Evolutionary conservation across 1,140 invertebrate genomes (phyloP).

Genomic region (Archivesica marissinica): DNA sequence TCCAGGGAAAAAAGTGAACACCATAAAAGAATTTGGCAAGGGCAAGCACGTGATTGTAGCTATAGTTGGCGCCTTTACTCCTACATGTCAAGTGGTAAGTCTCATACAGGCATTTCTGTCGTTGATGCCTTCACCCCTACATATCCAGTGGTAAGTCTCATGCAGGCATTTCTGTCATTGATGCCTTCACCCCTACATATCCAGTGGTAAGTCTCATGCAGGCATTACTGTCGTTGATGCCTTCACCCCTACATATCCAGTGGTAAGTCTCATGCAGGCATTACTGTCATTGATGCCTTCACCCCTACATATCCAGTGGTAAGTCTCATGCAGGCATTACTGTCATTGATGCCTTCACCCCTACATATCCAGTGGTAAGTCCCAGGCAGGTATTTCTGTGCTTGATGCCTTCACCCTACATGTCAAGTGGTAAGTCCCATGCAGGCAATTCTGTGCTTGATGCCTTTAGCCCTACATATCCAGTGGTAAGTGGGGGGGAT

Average conservation of each 20-base stretch:
- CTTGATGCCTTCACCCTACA: constrained; percentile 97
- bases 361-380: no score
- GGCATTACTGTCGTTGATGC: no score
- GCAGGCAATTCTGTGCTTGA: neutral
- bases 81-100: constrained; percentile 93
- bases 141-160: no score
- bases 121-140: neutral
- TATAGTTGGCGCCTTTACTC: constrained; percentile 97
- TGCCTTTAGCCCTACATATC: no score
- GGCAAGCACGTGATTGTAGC: constrained; percentile 95
- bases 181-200: constrained; percentile 97
- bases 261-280: constrained; percentile 93
- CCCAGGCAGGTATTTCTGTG: constrained; percentile 94
- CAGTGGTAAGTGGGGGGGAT: no score
- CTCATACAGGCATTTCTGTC: no score
- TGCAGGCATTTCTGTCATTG: no score
- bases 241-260: no score
- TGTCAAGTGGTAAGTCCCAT: constrained; percentile 93
- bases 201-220: constrained; percentile 91
- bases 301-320: constrained; percentile 97
- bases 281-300: constrained; percentile 96
- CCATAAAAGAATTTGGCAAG: constrained; percentile 88
- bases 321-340: no score
- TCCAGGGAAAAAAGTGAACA: constrained; percentile 94
- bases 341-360: no score